Conservation (phyloP, 2,113 vertebrate genomes). For the Alectura lathami region DNA sequence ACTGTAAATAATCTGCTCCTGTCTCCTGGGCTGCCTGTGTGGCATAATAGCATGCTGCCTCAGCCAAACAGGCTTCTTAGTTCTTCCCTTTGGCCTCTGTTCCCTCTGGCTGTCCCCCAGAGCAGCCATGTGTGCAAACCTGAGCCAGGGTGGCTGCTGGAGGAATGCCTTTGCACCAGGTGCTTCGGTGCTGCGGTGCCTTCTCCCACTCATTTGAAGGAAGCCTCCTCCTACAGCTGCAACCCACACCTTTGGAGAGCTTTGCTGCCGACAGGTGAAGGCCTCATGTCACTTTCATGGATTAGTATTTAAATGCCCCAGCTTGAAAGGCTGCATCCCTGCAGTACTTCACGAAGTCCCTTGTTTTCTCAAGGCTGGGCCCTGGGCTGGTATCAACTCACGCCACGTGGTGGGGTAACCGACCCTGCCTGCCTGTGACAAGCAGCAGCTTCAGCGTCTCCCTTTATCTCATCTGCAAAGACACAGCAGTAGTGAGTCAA, state of each 20-base stretch:
- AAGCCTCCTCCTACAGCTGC: background rate
- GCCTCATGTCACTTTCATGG: background rate
- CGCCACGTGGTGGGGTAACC: too few species aligned
- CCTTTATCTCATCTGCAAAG: background rate
- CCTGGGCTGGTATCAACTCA: background rate
- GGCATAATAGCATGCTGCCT: background rate
- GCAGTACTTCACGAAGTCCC: background rate
- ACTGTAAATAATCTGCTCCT: background rate
- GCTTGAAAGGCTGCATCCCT: background rate
- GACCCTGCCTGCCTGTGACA: background rate
- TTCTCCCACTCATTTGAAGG: background rate
- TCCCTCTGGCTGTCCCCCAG: background rate
- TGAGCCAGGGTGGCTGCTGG: background rate
- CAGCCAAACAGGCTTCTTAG: background rate
- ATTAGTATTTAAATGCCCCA: background rate
- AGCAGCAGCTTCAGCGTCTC: background rate
- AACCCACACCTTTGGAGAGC: too few species aligned
- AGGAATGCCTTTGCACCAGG: background rate
- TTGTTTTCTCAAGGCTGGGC: background rate
- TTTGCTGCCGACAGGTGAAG: background rate
- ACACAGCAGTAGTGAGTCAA: background rate
- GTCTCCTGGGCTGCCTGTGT: rapidly evolving
- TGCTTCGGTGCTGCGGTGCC: background rate
- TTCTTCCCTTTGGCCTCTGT: background rate
- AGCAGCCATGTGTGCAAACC: background rate